These are phyloP conservation scores for Pedetes capensis DNA, from an alignment of 2,113 vertebrate genomes.

Conservation along the genomic window DNA sequence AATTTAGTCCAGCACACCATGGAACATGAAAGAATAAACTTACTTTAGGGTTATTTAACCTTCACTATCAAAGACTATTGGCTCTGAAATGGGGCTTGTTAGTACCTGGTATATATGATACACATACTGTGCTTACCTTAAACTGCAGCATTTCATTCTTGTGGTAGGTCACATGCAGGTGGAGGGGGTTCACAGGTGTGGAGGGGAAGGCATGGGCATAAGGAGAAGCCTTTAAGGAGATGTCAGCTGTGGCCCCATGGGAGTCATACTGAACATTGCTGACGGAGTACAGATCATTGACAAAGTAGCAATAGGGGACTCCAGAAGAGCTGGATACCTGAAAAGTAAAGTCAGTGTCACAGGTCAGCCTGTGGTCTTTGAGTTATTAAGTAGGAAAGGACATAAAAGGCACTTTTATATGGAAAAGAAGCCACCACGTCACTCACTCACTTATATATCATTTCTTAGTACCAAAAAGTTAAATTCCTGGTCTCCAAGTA, in stretches of 20 bases:
- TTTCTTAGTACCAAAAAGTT: background rate
- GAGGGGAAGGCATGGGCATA: constrained; percentile 73
- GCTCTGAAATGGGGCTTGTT: fast-evolving
- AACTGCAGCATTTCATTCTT: constrained; percentile 87
- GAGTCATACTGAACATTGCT: fast-evolving
- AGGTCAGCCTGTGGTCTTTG: background rate
- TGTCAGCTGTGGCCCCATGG: constrained; percentile 75
- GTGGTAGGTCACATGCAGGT: constrained; percentile 85
- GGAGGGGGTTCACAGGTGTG: constrained; percentile 81
- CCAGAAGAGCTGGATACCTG: constrained; percentile 67
- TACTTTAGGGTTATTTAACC: background rate
- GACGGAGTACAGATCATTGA: constrained; percentile 82
- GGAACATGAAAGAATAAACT: background rate
- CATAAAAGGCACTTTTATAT: background rate
- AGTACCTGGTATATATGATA: fast-evolving
- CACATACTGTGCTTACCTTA: constrained; percentile 81
- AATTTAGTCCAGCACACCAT: fast-evolving
- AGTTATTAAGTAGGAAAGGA: background rate
- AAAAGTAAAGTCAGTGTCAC: background rate
- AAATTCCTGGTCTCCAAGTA: background rate
- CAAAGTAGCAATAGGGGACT: constrained; percentile 85
- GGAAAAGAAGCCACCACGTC: background rate
- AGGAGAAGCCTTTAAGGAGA: constrained; percentile 78
- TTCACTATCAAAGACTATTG: background rate
- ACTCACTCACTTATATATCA: background rate